Evolutionary conservation across 2,797 vertebrate species (phyloP).

Genomic region (Lutra lutra): DNA sequence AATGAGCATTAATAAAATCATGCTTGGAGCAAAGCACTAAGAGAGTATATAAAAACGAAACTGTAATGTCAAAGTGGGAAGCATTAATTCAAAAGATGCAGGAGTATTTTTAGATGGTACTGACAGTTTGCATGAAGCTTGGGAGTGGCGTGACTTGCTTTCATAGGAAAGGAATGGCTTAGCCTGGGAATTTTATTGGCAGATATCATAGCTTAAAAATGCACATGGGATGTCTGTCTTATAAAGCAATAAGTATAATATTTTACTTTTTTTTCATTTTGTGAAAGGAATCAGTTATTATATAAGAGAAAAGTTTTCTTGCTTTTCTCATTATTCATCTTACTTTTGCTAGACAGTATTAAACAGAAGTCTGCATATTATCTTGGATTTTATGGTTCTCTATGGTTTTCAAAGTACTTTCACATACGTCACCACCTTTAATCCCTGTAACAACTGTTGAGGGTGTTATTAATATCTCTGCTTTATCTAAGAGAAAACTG

Average conservation of each 20-base stretch:
- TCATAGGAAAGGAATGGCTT: conserved; percentile 83
- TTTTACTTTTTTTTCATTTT: conserved; percentile 74
- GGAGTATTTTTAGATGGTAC: conserved; percentile 76
- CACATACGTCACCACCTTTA: conserved; percentile 49
- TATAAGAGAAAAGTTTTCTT: conserved; percentile 66
- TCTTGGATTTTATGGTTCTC: conserved; percentile 60
- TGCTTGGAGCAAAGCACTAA: conserved; percentile 59
- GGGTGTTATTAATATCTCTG: conserved; percentile 41
- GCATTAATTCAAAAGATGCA: conserved; percentile 72
- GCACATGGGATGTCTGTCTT: conserved; percentile 74
- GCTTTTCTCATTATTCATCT: conserved; percentile 76
- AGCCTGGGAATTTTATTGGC: conserved; percentile 81
- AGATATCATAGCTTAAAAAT: conserved; percentile 74
- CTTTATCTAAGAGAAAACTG: conserved; percentile 38
- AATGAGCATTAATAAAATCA: conserved; percentile 80
- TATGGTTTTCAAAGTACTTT: conserved; percentile 54
- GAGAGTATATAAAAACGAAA: conserved; percentile 61
- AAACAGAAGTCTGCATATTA: conserved; percentile 61
- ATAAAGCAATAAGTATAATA: conserved; percentile 74
- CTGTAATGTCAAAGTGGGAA: conserved; percentile 67
- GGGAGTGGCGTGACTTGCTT: conserved; percentile 78
- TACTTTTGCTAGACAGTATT: conserved; percentile 61
- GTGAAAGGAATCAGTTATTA: conserved; percentile 70
- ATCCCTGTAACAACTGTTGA: conserved; percentile 38
- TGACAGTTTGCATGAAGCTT: conserved; percentile 72